Base-by-base conservation (phyloP, 2,113 vertebrate genomes). In the Hemicordylus capensis region DNA sequence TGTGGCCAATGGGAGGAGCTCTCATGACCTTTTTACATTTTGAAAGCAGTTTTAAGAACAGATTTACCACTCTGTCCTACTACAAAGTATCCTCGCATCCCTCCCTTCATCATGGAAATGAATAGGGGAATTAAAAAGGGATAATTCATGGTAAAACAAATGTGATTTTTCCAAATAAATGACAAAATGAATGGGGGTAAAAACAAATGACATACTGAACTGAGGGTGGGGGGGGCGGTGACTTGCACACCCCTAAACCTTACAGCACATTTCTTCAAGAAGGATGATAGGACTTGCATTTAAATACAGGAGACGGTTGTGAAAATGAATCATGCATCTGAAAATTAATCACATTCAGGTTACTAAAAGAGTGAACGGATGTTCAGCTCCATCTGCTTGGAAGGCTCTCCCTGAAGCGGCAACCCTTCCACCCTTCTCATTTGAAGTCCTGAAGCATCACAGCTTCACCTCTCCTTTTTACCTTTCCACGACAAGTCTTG, bases 361-460 rank as follows among this genome's bases (percentile, higher is more conserved):
- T 80, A 22, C 19, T 7, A n/a, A 66, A 17, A 61, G 14, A 34
- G 44, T 6, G 31, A 31, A 22, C 11, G 59, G 28, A 11, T 37
- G 37, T 19, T 51, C 26, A 42, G 28, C 51, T 46, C 31, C 37
- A 19, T 66, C 37, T 54, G 28, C 56, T 56, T 76, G 42, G 19
- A 56, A 56, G 37, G n/a, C n/a, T 61, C 39, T 22, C 59, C 26
- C 31, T 80, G 77, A 64, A 63, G 80, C 48, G 1, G 66, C 51
- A 81, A 46, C 51, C 39, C 63, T 69, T 85, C 59, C 63, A 28
- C 51, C 44, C 56, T 85, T 59, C 83, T 85, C 64, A 59, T 85
- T 59, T 69, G 64, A 58, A 69, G 67, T 78, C 51, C 4, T 70
- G 54, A 9, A 7, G 66, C 64, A 34, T 58, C 39, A 22, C 28